Conservation (phyloP, 30 jellyfish, hydroid and myxozoan genomes). For the Turritopsis rubra region DNA sequence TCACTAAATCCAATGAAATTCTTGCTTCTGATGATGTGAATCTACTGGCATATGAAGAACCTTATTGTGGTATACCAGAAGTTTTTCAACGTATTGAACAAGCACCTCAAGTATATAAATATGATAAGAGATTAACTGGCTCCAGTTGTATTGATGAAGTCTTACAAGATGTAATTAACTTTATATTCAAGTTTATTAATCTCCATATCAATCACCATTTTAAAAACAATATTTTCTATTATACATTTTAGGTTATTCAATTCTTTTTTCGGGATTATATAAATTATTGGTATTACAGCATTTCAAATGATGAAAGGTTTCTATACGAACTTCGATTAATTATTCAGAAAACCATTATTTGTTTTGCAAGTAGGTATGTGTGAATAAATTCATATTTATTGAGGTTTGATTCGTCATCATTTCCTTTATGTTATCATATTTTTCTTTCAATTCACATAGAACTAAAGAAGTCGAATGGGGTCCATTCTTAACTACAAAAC, state of each 20-base stretch:
- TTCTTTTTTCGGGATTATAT: slow-evolving; percentile 81
- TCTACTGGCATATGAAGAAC: slow-evolving; percentile 41
- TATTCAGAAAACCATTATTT: slow-evolving; percentile 64
- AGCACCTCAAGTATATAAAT: slow-evolving; percentile 73
- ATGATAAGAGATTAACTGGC: slow-evolving; percentile 89
- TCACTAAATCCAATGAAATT: slow-evolving; percentile 39
- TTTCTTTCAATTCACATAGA: slow-evolving; percentile 20
- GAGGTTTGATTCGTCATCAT: background rate
- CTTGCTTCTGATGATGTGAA: slow-evolving; percentile 31
- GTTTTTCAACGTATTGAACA: slow-evolving; percentile 66
- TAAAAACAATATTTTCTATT: background rate
- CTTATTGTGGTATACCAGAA: slow-evolving; percentile 70
- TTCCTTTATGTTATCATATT: background rate
- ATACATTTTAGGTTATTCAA: slow-evolving; percentile 48
- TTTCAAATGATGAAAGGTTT: slow-evolving; percentile 72
- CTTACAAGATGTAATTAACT: slow-evolving; percentile 75
- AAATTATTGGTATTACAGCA: slow-evolving; percentile 64
- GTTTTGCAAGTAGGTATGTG: slow-evolving; percentile 77
- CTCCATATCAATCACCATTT: background rate
- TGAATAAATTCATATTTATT: background rate
- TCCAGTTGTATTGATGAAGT: slow-evolving; percentile 91
- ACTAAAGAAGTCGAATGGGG: slow-evolving; percentile 96
- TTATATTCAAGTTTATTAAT: background rate
- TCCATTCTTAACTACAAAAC: slow-evolving; percentile 71
- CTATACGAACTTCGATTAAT: slow-evolving; percentile 66